Evolutionary conservation across 1,140 invertebrate genomes (phyloP).

Genomic region (Matsumurasca onukii): DNA sequence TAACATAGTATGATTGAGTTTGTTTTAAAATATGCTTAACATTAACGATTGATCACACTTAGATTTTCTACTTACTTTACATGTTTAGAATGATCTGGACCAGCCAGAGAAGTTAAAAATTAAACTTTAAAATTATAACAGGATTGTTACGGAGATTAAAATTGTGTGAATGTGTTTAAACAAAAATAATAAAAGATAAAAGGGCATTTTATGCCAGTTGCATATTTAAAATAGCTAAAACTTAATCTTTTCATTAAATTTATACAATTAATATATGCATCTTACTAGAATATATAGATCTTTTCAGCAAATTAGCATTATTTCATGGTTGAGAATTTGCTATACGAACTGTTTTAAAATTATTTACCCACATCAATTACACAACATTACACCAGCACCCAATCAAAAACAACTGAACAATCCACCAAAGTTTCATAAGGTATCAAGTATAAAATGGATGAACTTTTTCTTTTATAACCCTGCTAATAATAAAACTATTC

Average conservation of each 20-base stretch:
- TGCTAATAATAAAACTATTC: too few species aligned
- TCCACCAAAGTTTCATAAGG: conserved; percentile 22
- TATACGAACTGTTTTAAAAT: too few species aligned
- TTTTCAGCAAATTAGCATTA: too few species aligned
- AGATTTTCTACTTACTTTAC: conserved; percentile 1
- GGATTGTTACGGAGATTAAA: not conserved
- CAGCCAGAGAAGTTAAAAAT: conserved; percentile 9
- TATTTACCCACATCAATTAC: too few species aligned
- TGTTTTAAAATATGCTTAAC: not conserved
- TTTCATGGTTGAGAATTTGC: too few species aligned
- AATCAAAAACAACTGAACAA: conserved; percentile 26
- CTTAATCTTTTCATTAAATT: conserved; percentile 8
- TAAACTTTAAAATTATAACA: conserved; percentile 11
- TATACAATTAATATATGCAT: conserved; percentile 9
- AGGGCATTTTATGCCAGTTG: too few species aligned
- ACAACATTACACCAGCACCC: not conserved
- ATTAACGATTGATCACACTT: conserved; percentile 14
- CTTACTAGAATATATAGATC: not conserved
- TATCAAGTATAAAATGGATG: not conserved
- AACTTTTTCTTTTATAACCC: too few species aligned
- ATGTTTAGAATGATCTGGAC: conserved; percentile 20
- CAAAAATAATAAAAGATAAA: too few species aligned
- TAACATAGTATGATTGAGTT: conserved; percentile 4
- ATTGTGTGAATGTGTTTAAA: too few species aligned
- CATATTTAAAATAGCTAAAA: too few species aligned